Conservation (phyloP, 2,113 vertebrate species). For the Xenopus laevis region DNA sequence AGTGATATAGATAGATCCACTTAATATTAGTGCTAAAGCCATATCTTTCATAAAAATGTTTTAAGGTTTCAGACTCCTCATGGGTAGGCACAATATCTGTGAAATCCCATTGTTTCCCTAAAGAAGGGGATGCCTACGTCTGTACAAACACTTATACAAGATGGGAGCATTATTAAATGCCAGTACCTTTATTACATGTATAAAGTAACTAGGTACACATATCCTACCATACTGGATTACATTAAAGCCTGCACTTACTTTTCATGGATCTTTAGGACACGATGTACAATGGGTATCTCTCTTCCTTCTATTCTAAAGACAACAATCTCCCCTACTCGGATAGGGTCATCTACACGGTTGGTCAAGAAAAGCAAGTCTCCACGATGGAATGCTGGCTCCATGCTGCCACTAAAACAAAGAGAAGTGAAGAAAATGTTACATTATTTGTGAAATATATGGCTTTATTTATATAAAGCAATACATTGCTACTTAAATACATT, state of each 20-base stretch:
- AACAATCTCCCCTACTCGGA: slow-evolving; percentile 96
- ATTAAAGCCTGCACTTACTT: slow-evolving; percentile 73
- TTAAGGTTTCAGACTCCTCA: too few relatives aligned
- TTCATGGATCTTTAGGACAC: slow-evolving; percentile 96
- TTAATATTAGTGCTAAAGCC: too few relatives aligned
- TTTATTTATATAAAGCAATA: too few relatives aligned
- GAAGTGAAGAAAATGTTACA: not conserved
- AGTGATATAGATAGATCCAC: too few relatives aligned
- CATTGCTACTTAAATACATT: too few relatives aligned
- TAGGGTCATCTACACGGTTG: slow-evolving; percentile 92
- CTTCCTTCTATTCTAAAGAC: slow-evolving; percentile 98
- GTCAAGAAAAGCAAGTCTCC: slow-evolving; percentile 96
- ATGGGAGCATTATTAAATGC: too few relatives aligned
- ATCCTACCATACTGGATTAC: not conserved
- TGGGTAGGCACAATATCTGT: too few relatives aligned
- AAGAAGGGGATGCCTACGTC: too few relatives aligned
- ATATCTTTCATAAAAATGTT: too few relatives aligned
- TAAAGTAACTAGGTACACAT: not conserved
- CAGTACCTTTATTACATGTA: too few relatives aligned
- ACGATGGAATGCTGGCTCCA: slow-evolving; percentile 96
- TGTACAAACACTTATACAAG: too few relatives aligned
- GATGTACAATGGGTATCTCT: slow-evolving; percentile 97
- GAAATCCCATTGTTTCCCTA: too few relatives aligned
- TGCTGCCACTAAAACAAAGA: slow-evolving; percentile 78
- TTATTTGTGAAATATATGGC: not conserved